Evolutionary conservation across 2,797 vertebrate species (phyloP).

Genomic region (Malacoraja senta): DNA sequence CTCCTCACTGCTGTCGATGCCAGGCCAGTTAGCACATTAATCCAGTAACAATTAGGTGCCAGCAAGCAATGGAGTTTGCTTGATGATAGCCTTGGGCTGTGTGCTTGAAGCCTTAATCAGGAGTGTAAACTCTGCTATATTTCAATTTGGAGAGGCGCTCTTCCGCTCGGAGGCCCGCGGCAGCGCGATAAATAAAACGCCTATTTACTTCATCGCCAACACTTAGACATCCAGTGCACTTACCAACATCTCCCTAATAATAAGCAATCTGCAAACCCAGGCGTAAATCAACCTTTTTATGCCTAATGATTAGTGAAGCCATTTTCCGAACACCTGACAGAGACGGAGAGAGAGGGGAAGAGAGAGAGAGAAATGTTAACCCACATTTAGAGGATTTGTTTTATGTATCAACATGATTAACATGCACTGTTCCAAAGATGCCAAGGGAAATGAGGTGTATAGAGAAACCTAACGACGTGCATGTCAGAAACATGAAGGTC

Average conservation of each 20-base stretch:
- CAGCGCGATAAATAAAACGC: conserved; percentile 99
- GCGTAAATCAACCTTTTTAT: conserved; percentile 86
- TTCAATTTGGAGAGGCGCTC: conserved; percentile 99
- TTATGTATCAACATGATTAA: conserved; percentile 75
- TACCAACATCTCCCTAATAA: conserved; percentile 86
- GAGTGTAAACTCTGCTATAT: conserved; percentile 99
- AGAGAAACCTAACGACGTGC: conserved; percentile 44
- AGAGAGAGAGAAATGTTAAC: conserved; percentile 58
- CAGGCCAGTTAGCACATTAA: conserved; percentile 88
- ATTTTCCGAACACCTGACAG: conserved; percentile 59
- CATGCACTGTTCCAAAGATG: conserved; percentile 77
- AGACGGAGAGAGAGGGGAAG: background rate
- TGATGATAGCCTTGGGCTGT: conserved; percentile 93
- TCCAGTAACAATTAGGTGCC: conserved; percentile 94
- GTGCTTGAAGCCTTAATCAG: conserved; percentile 97
- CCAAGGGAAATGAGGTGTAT: conserved; percentile 74
- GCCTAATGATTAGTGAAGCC: conserved; percentile 87
- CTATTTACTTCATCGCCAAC: conserved; percentile 95
- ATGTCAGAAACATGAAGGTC: background rate
- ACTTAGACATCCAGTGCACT: conserved; percentile 82
- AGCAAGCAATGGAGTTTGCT: conserved; percentile 79
- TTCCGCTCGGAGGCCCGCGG: conserved; percentile 98
- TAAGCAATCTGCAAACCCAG: conserved; percentile 77
- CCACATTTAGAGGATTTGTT: conserved; percentile 68
- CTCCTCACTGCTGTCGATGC: conserved; percentile 72